Conservation (phyloP, 35 echinoderm and acorn worm genomes). For the Chiridota heheva region DNA sequence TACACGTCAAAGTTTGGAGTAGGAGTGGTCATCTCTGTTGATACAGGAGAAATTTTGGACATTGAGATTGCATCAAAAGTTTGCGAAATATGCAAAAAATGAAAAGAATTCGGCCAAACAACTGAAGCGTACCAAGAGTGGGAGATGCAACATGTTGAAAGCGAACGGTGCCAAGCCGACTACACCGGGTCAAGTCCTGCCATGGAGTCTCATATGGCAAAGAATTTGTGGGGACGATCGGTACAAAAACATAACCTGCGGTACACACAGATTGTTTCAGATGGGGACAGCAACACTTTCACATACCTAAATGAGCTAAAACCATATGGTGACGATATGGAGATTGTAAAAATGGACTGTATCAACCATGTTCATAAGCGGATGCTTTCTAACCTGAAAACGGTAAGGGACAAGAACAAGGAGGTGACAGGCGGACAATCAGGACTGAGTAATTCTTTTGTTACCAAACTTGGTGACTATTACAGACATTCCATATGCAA, state of each 20-base stretch:
- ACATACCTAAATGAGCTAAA: no score
- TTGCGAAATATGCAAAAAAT: not conserved
- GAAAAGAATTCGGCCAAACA: slow-evolving; percentile 1
- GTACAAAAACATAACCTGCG: slow-evolving; percentile 13
- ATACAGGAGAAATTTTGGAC: slow-evolving; percentile 56
- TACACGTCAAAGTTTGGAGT: slow-evolving; percentile 28
- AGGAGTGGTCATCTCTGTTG: slow-evolving; percentile 46
- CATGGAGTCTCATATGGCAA: slow-evolving; percentile 21
- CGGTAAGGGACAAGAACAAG: no score
- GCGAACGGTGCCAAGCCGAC: slow-evolving; percentile 3
- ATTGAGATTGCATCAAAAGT: slow-evolving; percentile 4
- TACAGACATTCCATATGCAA: not conserved
- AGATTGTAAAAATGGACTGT: no score
- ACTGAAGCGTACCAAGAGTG: slow-evolving; percentile 23
- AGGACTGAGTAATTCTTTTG: no score
- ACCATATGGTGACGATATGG: no score
- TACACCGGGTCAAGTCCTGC: not conserved
- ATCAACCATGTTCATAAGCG: no score
- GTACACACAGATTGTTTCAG: slow-evolving; percentile 5
- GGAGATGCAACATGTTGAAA: slow-evolving; percentile 14
- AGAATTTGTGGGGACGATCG: slow-evolving; percentile 3
- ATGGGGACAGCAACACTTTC: not conserved
- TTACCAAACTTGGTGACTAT: not conserved
- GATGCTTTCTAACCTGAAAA: no score
- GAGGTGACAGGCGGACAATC: no score